Evolutionary conservation across 2,888 invertebrate species (phyloP), one percentile per base, ranked within the genome.

Genomic region (Elegia similella): DNA sequence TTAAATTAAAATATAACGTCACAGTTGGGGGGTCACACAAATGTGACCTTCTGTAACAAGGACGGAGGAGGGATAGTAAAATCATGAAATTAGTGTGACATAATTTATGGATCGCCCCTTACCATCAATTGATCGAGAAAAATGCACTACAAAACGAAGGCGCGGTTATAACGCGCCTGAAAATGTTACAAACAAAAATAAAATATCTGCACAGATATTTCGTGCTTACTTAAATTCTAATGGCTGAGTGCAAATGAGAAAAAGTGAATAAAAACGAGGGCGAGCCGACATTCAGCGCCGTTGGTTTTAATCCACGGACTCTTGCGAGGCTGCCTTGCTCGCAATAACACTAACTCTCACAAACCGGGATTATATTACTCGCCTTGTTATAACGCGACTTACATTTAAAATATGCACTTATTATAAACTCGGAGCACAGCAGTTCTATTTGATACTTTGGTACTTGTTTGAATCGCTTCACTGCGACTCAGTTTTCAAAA

Each of bases 291-390:
- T 66, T 67, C 67, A 65, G 67, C 61, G 67, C 69, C 64, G 76
- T 70, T 69, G 69, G 68, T 72, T 74, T 74, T 76, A 79, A 80
- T 78, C 74, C 78, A 72, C 75, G 75, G 77, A 77, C 75, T 71
- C 73, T 73, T 64, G 68, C 68, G 68, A 75, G 72, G 70, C 64
- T 61, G 70, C 71, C 70, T 68, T 78, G 77, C 76, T 77, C 67
- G 78, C 78, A 80, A 79, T 84, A 84, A 80, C 78, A 77, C 72
- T 81, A 84, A 84, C 78, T 84, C 82, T 80, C 77, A 73, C 72
- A 75, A 82, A 82, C 78, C 76, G 69, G 80, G 78, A 82, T 82
- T 81, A 81, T 76, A 75, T 76, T 74, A 74, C 74, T 75, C 76
- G 74, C 70, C 66, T 74, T 55, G 48, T 57, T 56, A 55, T 76